Evolutionary conservation across 2,113 vertebrate genomes (phyloP), one percentile per base, ranked within the genome.

Genomic region (Poeciliopsis retropinna): DNA sequence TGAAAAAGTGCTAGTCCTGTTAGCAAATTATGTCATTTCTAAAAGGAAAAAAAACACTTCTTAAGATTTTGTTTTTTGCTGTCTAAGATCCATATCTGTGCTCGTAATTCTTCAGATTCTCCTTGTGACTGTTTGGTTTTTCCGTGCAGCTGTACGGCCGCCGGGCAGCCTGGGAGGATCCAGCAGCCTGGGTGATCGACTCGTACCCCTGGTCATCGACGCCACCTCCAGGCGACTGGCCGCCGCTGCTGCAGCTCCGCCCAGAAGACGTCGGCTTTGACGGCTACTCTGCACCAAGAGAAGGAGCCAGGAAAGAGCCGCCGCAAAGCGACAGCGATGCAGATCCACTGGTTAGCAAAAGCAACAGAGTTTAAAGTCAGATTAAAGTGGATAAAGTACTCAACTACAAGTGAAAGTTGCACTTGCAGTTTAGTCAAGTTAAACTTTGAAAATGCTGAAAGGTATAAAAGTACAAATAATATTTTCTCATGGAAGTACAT

Each of bases 221-320:
- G 32, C 95, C 96, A 0, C 93, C 96, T 63, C 96, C 96, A 17
- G 94, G 96, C 0, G 98, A 99, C 76, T 99, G 98, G 98, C 97
- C 97, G 0, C 96, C 97, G 0, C 92, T 99, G 76, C 94, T 99
- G 5, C 97, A 98, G 93, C 96, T 99, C 47, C 93, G 98, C 8
- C 98, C 98, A 0, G 98, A 99, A 82, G 98, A 99, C 0, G 98
- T 99, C 17, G 98, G 98, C 13, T 99, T 99, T 0, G 98, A 99
- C 0, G 96, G 97, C 63, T 98, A 96, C 91, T 95, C 96, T 0
- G 30, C 95, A 82, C 94, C 96, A 3, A 92, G 96, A 75, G 98
- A 98, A 64, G 97, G 98, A 1, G 87, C 95, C 0, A 75, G 95
- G 29, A 98, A 98, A 54, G 97, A 96, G 28, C 90, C 92, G 0